Percentiles rank a stretch among this genome's conserved stretches.
Evolutionary conservation across 92 coral and sea anemone genomes (phyloP).

Genomic region (Palythoa grandiflora): DNA sequence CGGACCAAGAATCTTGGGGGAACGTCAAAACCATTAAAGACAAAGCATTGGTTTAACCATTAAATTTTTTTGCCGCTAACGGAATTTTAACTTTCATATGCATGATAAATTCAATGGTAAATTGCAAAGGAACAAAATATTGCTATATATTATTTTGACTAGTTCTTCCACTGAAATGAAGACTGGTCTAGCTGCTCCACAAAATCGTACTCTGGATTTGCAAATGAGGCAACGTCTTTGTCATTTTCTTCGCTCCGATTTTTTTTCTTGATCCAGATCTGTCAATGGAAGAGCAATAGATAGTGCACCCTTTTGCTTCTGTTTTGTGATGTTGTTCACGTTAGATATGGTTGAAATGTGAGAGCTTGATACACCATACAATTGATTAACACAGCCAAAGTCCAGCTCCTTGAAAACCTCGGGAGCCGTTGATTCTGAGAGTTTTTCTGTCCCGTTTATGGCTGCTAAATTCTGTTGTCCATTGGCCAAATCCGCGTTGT

Average conservation of each 20-base stretch:
- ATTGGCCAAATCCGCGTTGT: background rate
- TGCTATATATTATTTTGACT: background rate
- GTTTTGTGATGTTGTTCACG: background rate
- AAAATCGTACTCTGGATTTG: background rate
- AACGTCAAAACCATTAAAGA: no score
- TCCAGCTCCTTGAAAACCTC: conserved; percentile 12
- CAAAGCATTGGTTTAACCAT: no score
- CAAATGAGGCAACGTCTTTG: background rate
- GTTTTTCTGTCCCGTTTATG: background rate
- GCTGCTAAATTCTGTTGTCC: background rate
- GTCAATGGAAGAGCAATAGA: conserved; percentile 8
- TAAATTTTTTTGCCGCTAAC: no score
- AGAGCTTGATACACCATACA: background rate
- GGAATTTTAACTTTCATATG: no score
- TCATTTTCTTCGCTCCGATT: background rate
- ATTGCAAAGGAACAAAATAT: background rate
- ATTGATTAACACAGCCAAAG: conserved; percentile 1
- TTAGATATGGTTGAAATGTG: background rate
- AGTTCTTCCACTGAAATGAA: background rate
- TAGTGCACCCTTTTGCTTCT: background rate
- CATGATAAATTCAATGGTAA: no score
- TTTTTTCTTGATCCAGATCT: background rate
- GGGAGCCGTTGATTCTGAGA: background rate
- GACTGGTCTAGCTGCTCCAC: background rate
- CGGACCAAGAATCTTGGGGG: no score